These are phyloP conservation scores for Dasysyrphus tricinctus DNA, from an alignment of 2,888 invertebrate genomes.

Conservation along the genomic window DNA sequence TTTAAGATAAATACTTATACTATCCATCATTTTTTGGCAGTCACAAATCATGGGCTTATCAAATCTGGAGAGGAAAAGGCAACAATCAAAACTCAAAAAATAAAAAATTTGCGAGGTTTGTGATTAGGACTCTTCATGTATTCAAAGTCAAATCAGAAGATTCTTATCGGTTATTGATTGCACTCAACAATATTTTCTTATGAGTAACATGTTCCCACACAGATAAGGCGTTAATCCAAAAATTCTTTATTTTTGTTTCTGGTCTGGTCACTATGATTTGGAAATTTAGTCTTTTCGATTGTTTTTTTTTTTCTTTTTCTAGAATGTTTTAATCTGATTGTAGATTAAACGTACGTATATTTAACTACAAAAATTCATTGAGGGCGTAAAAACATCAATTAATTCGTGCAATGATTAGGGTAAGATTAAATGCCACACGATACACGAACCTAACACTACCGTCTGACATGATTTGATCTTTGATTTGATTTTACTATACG, in stretches of 20 bases:
- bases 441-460: not conserved
- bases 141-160: not conserved
- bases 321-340: no score
- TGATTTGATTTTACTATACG: no score
- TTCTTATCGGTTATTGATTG: constrained; percentile 31
- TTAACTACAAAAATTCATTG: no score
- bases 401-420: not conserved
- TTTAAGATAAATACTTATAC: not conserved
- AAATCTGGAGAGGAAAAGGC: not conserved
- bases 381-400: not conserved
- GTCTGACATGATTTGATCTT: not conserved
- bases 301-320: no score
- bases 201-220: not conserved
- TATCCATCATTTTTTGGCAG: constrained; percentile 13
- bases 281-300: not conserved
- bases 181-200: no score
- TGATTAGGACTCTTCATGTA: not conserved
- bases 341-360: no score
- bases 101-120: constrained; percentile 10
- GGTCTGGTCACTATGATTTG: not conserved
- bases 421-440: not conserved
- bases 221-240: not conserved
- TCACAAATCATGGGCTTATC: constrained; percentile 15
- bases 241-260: not conserved
- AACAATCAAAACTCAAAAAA: not conserved